Evolutionary conservation across 1,140 invertebrate species (phyloP), one percentile per base, ranked within the genome.

Genomic region (Drosophila ogumai): DNA sequence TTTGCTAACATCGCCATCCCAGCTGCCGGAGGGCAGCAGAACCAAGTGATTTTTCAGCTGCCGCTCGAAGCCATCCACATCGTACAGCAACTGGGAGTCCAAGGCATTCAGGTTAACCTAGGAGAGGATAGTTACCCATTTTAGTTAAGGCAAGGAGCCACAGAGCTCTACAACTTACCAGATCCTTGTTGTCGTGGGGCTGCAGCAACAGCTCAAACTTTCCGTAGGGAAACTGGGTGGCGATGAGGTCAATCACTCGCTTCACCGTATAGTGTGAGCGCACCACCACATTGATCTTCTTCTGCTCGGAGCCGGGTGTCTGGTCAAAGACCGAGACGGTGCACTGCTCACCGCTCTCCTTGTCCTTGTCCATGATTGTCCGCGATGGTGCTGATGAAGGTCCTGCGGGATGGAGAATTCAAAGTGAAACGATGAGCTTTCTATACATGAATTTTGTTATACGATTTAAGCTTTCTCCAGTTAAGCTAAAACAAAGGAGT

Each of bases 321-420:
- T 94, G 93, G 82, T 95, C 94, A 36, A 93, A 93, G 46, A 95
- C 85, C 60, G 94, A 93, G 36, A 95, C 85, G 57, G 94, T 93
- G 84, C 94, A 95, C 73, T 94, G 50, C 13, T 54, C 52, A 38
- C 34, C 93, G 57, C 73, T 68, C 55, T 84, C 80, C 34, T 79
- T 87, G 67, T 93, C 92, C 68, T 79, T 85, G 50, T 75, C 92
- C 46, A 82, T 66, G 81, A 81, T 87, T 87, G 5, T 69, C 47
- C 41, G 58, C 49, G 60, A 64, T 67, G 75, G 56, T 87, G 71
- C 13, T 47, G 22, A 5, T 9, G 40, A 65, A 52, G 40, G 54
- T 44, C 60, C 73, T 75, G 19, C 40, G 15, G 9, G 15, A 22
- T 25, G 13, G 22, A 25, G 22, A 25, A 65, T 28, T 25, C 15